Evolutionary conservation across 53 echinoderm and acorn worm species (phyloP).

Genomic region (Echinometra lucunter): DNA sequence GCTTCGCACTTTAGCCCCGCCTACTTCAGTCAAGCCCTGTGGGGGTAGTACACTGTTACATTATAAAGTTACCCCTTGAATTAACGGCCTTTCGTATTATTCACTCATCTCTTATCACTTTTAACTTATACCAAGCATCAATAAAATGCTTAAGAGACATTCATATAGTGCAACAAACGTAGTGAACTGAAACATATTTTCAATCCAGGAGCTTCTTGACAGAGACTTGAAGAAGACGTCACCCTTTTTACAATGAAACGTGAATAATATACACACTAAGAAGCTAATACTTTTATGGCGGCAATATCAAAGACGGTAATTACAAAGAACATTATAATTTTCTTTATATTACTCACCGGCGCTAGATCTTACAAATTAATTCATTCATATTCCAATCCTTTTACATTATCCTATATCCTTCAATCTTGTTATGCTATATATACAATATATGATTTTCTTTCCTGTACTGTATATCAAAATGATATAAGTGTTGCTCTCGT

Average conservation of each 20-base stretch:
- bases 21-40: conserved; percentile 24
- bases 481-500: neutral
- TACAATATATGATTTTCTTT: too few relatives aligned
- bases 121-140: neutral
- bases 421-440: neutral
- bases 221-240: neutral
- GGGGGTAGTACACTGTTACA: neutral
- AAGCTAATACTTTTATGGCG: neutral
- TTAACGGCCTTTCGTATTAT: neutral
- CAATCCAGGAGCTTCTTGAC: neutral
- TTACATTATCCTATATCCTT: neutral
- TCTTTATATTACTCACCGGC: neutral
- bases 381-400: too few relatives aligned
- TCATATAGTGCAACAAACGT: neutral
- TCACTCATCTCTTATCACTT: neutral
- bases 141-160: neutral
- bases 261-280: neutral
- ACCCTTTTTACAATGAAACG: neutral
- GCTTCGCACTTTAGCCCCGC: conserved; percentile 35
- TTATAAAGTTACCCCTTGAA: neutral
- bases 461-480: neutral
- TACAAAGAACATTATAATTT: neutral
- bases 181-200: neutral
- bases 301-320: neutral
- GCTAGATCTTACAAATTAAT: neutral